Evolutionary conservation across 1,140 invertebrate species (phyloP), one percentile per base, ranked within the genome.

Genomic region (Condylostylus longicornis): DNA sequence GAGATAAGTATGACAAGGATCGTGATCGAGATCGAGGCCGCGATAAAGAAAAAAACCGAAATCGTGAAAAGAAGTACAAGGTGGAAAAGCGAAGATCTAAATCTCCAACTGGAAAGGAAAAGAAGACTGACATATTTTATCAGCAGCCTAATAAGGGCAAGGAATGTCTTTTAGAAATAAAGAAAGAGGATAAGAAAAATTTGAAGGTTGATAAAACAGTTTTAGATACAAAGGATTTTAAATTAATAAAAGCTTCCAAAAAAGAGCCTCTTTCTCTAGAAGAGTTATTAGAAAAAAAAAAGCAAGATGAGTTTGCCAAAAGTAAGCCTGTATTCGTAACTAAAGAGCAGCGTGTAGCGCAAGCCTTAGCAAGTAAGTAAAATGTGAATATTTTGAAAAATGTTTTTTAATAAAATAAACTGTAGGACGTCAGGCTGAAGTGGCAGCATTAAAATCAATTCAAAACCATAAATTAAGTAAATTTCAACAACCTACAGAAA

Each of bases 311-410:
- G 63, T 82, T 83, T 47, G 85, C 85, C 17, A 76, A 81, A 28
- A 81, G 82, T 38, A 94, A 94, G 68, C 95, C 95, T 0, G 93
- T 96, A 33, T 99, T 98, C 63, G 66, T 98, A 17, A 89, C 87
- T 0, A 97, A 96, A 67, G 90, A 94, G 63, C 88, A 98, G 64
- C 69, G 95, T 54, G 82, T 79, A 2, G 79, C 77, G 1, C 71
- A 95, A 49, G 95, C 95, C 1, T 50, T 98, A 4, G 77, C 86
- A 52, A 74, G n/a, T n/a, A n/a, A n/a, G n/a, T n/a, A n/a, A n/a
- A n/a, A n/a, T n/a, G n/a, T n/a, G n/a, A n/a, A n/a, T n/a, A n/a
- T n/a, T n/a, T n/a, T n/a, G n/a, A n/a, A n/a, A n/a, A n/a, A n/a
- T n/a, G n/a, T n/a, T n/a, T n/a, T n/a, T n/a, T n/a, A n/a, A n/a